A percentile compares a stretch with the other conserved stretches of the same genome.
Conservation (phyloP, 1,140 invertebrate genomes). For the Glomeris maerens region DNA sequence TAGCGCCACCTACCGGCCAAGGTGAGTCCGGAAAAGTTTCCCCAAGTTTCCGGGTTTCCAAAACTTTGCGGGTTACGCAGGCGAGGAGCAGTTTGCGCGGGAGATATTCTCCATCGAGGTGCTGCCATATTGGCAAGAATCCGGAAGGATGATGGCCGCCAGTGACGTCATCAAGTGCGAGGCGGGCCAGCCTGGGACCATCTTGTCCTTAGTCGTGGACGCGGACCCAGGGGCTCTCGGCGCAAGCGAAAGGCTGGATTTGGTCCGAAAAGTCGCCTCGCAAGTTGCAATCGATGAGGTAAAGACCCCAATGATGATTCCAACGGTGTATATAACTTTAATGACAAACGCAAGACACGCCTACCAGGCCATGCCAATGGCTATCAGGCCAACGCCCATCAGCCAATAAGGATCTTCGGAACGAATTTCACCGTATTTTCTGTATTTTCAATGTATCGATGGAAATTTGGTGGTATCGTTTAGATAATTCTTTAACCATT, state of each 20-base stretch:
- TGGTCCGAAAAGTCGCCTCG: conserved; percentile 22
- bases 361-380: too few relatives aligned
- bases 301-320: not conserved
- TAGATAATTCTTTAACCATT: too few relatives aligned
- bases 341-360: too few relatives aligned
- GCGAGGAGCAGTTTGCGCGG: conserved; percentile 29
- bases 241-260: conserved; percentile 18
- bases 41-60: not conserved
- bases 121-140: conserved; percentile 20
- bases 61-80: conserved; percentile 11
- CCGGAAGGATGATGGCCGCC: conserved; percentile 5
- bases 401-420: too few relatives aligned
- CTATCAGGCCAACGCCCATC: too few relatives aligned
- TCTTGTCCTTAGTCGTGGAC: conserved; percentile 28
- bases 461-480: too few relatives aligned
- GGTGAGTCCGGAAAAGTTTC: not conserved
- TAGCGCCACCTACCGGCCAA: conserved; percentile 17
- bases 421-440: too few relatives aligned
- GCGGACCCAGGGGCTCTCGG: conserved; percentile 23
- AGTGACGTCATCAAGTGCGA: conserved; percentile 20
- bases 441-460: too few relatives aligned
- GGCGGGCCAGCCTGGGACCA: conserved; percentile 25
- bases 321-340: too few relatives aligned
- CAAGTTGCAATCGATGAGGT: conserved; percentile 6
- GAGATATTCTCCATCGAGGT: conserved; percentile 44